Base-by-base conservation (phyloP, 2,797 vertebrate genomes). In the Acomys russatus region DNA sequence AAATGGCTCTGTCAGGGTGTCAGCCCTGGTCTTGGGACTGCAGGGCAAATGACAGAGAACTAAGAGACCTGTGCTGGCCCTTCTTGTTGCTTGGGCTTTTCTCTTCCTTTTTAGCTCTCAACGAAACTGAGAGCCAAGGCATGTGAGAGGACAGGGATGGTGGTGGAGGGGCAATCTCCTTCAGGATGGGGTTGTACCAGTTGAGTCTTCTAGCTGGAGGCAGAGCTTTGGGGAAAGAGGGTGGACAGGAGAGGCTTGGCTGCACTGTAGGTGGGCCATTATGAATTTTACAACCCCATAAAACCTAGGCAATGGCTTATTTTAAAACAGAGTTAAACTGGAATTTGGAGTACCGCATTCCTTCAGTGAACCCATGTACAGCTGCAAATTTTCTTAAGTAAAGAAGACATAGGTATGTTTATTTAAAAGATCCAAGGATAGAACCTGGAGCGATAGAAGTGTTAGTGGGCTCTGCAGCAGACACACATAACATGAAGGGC, bases 401-500 rank as follows among this genome's bases (percentile, higher is more conserved):
- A 64, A 94, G 64, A 90, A 73, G 82, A 79, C 68, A 49, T 68
- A 87, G 82, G 79, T 83, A 38, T 63, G n/a, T 84, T 49, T 68
- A 54, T 82, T 85, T 61, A 80, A 30, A 80, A 85, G 66, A 64
- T 93, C 64, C 66, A 71, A n/a, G 61, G 63, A 56, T 85, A 12
- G 18, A 70, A 61, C 83, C 63, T 15, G 54, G 84, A 93, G 82
- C 90, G 38, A 54, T 49, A 61, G 84, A 68, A 77, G 92, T 23
- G 49, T 80, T 38, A 54, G 28, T 17, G 9, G 76, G 61, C 18
- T 23, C 83, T 9, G 3, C 10, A 10, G 35, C 33, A 35, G 86
- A 18, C n/a, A 80, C 3, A 3, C 49, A 30, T 0, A 1, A n/a
- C 9, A 6, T 9, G 70, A 66, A 35, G 6, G 8, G 22, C 38